These are phyloP conservation scores for Polydrusus cervinus DNA, from an alignment of 2,888 invertebrate genomes.

Conservation along the genomic window DNA sequence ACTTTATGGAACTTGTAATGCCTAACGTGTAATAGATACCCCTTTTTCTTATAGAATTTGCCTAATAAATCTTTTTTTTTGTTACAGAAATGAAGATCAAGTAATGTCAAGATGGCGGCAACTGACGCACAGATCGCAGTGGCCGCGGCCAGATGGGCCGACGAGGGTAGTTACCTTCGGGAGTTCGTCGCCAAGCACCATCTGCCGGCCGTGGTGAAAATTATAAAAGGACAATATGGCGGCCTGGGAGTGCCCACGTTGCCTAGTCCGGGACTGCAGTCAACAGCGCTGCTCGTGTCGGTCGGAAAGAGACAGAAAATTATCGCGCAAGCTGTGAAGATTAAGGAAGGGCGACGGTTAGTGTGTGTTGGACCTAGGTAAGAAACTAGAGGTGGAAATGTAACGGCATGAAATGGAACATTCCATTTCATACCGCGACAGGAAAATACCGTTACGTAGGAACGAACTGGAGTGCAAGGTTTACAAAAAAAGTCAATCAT, in stretches of 20 bases:
- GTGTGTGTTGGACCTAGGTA: slow-evolving; percentile 55
- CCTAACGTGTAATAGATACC: too few relatives aligned
- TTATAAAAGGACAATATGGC: slow-evolving; percentile 95
- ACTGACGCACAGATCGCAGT: slow-evolving; percentile 93
- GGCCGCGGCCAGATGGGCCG: slow-evolving; percentile 86
- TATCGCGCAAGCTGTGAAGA: slow-evolving; percentile 90
- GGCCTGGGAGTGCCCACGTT: slow-evolving; percentile 91
- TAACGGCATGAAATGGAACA: too few relatives aligned
- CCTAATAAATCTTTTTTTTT: not conserved
- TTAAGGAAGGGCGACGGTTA: slow-evolving; percentile 84
- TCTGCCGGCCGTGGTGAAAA: slow-evolving; percentile 89
- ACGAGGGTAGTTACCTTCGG: slow-evolving; percentile 82
- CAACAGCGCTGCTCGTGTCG: slow-evolving; percentile 89
- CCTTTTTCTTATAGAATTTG: too few relatives aligned
- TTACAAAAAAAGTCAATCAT: too few relatives aligned
- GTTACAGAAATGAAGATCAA: slow-evolving; percentile 52
- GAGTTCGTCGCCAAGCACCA: slow-evolving; percentile 83
- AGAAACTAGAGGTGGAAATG: too few relatives aligned
- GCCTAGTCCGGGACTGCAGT: slow-evolving; percentile 89
- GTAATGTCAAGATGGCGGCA: slow-evolving; percentile 80
- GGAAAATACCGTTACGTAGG: too few relatives aligned
- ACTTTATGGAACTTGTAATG: too few relatives aligned
- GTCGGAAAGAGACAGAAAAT: slow-evolving; percentile 90
- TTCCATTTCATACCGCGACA: too few relatives aligned
- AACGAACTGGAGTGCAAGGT: too few relatives aligned